Evolutionary conservation across 2,113 vertebrate species (phyloP).

Genomic region (Nesoenas mayeri): DNA sequence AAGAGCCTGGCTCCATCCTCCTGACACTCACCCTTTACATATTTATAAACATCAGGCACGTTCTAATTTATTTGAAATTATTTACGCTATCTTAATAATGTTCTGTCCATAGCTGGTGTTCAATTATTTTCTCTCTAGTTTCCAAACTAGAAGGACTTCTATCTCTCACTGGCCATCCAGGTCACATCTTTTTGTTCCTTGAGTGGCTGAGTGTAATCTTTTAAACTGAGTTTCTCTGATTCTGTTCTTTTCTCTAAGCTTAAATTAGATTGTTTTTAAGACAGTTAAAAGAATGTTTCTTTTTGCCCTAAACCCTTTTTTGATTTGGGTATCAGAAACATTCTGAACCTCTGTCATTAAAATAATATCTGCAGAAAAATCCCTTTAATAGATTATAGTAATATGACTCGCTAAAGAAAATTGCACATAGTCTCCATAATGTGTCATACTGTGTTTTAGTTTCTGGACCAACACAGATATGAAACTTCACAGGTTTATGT

Average conservation of each 20-base stretch:
- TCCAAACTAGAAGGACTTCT: neutral
- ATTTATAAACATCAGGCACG: too few relatives aligned
- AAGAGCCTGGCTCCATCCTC: too few relatives aligned
- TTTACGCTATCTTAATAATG: neutral
- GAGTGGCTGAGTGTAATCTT: neutral
- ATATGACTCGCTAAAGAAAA: neutral
- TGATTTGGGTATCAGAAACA: neutral
- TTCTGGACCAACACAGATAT: neutral
- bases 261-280: neutral
- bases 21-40: too few relatives aligned
- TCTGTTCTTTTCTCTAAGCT: neutral
- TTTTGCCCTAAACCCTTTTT: neutral
- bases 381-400: neutral
- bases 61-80: neutral
- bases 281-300: neutral
- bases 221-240: neutral
- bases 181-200: neutral
- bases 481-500: neutral
- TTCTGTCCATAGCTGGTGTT: neutral
- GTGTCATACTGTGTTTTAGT: neutral
- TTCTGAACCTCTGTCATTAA: neutral
- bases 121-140: neutral
- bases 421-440: neutral
- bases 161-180: neutral
- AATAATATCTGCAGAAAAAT: neutral